These are phyloP conservation scores for Eudyptes chrysolophus DNA, from an alignment of 2,113 vertebrate genomes.

Conservation along the genomic window DNA sequence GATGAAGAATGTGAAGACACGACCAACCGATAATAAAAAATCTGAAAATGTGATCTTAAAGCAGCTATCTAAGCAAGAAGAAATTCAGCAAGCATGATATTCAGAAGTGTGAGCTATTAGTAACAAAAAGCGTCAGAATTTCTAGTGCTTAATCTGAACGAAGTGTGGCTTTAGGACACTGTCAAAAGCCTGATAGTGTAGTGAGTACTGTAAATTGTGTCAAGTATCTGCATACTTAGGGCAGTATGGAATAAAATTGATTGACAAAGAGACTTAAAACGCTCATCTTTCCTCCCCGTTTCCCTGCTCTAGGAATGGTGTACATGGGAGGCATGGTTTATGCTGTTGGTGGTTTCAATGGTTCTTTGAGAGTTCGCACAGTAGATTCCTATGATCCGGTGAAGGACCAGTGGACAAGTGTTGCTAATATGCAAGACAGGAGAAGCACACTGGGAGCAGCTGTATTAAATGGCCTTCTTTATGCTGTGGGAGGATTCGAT, in stretches of 20 bases:
- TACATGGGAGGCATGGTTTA: constrained; percentile 93
- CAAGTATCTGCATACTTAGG: not conserved
- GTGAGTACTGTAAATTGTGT: not conserved
- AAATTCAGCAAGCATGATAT: not conserved
- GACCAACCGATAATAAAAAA: not conserved
- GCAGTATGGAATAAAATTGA: not conserved
- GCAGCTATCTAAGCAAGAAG: not conserved
- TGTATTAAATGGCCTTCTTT: constrained; percentile 92
- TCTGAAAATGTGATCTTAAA: not conserved
- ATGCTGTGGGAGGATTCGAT: constrained; percentile 96
- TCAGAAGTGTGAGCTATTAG: not conserved
- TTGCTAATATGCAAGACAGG: constrained; percentile 96
- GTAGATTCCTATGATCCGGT: constrained; percentile 94
- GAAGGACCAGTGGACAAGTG: constrained; percentile 94
- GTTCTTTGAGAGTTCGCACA: constrained; percentile 92
- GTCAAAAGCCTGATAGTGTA: not conserved
- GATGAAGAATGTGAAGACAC: not conserved
- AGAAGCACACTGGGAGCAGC: constrained; percentile 93
- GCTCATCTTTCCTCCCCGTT: not conserved
- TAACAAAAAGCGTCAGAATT: not conserved
- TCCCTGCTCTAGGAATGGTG: constrained; percentile 85
- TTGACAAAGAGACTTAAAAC: not conserved
- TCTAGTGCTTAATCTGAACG: not conserved
- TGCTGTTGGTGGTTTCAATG: constrained; percentile 96
- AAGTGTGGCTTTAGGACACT: not conserved